Evolutionary conservation across 2,113 vertebrate species (phyloP).

Genomic region (Rhinolophus ferrumequinum): DNA sequence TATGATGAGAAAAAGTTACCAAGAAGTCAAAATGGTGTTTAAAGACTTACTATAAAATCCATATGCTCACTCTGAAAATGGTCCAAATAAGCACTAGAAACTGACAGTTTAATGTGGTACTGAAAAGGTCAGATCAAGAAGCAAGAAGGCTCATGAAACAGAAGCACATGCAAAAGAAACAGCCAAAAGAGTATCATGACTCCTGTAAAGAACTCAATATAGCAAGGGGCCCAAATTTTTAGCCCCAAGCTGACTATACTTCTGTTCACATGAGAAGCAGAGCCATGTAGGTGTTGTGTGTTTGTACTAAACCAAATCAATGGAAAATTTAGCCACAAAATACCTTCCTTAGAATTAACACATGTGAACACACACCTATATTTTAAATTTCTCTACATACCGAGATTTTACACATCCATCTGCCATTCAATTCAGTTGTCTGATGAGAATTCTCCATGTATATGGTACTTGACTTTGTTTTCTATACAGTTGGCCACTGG

Average conservation of each 20-base stretch:
- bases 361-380: neutral
- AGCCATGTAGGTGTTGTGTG: neutral
- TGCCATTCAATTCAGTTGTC: conserved; percentile 15
- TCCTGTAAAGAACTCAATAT: conserved; percentile 39
- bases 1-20: conserved; percentile 69
- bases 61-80: conserved; percentile 71
- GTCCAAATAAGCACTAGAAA: conserved; percentile 69
- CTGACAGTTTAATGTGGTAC: conserved; percentile 64
- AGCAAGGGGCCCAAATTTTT: neutral
- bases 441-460: neutral
- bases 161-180: conserved; percentile 51
- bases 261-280: neutral
- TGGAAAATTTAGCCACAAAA: conserved; percentile 16
- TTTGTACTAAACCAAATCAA: neutral
- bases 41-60: conserved; percentile 73
- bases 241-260: conserved; percentile 36
- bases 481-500: neutral
- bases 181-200: neutral
- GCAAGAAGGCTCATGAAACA: conserved; percentile 54
- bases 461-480: neutral
- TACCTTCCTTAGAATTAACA: conserved; percentile 26
- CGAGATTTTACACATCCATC: neutral
- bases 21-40: conserved; percentile 68
- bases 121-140: conserved; percentile 72
- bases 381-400: conserved; percentile 23